phyloP scores from a whole-genome alignment of 2,113 vertebrate genomes.

The Plecturocebus donacophilus region DNA sequence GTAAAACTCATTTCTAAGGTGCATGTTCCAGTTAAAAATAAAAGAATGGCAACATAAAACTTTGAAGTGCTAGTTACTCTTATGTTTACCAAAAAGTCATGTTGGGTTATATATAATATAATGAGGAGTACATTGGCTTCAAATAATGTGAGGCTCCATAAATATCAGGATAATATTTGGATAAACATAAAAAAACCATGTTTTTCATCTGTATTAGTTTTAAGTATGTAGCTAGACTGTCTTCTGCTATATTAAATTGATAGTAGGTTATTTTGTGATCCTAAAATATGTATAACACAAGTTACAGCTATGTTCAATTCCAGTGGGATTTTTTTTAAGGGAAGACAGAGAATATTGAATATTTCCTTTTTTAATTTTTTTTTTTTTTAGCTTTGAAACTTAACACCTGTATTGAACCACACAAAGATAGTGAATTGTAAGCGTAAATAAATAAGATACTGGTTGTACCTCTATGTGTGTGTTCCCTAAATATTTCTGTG shows the following conservation, averaged over 20 bases:
- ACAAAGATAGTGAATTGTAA: neutral
- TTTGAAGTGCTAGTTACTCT: neutral
- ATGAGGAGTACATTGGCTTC: neutral
- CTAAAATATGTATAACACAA: neutral
- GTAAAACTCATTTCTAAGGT: neutral
- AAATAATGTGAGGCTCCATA: neutral
- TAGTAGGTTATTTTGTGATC: neutral
- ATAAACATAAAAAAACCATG: neutral
- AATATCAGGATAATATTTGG: neutral
- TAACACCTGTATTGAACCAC: neutral
- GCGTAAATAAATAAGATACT: neutral
- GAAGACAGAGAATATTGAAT: neutral
- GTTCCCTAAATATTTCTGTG: neutral
- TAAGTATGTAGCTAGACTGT: neutral
- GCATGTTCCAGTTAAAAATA: neutral
- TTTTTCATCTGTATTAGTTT: neutral
- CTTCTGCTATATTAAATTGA: neutral
- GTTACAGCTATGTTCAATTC: neutral
- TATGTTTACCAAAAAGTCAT: neutral
- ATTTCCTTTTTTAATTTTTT: neutral
- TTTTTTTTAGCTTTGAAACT: neutral
- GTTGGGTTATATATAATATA: neutral
- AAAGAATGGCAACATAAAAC: neutral
- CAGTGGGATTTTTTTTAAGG: neutral
- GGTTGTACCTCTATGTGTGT: neutral